These are phyloP conservation scores for Callionymus lyra DNA, from an alignment of 2,113 vertebrate genomes.

Conservation along the genomic window DNA sequence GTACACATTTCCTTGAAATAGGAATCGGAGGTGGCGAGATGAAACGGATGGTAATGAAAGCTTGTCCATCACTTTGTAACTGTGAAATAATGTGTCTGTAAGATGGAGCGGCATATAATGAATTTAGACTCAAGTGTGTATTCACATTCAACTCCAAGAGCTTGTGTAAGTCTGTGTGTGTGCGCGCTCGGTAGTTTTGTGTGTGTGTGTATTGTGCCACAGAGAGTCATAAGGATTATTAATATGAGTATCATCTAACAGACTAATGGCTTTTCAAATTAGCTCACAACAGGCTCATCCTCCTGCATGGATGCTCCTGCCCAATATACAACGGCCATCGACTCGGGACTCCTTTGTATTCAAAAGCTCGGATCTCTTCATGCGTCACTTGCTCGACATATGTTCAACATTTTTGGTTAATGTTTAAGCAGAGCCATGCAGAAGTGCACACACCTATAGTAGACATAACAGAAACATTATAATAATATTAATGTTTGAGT, in stretches of 20 bases:
- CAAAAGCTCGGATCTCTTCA: too few relatives aligned
- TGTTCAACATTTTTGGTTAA: too few relatives aligned
- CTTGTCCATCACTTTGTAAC: neutral
- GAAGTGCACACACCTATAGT: too few relatives aligned
- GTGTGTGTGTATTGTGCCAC: conserved; percentile 1
- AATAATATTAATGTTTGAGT: too few relatives aligned
- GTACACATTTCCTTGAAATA: conserved; percentile 8
- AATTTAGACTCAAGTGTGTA: conserved; percentile 6
- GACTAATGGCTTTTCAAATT: conserved; percentile 4
- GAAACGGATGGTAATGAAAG: conserved; percentile 13
- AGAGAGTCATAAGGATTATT: conserved; percentile 6
- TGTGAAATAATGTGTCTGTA: neutral
- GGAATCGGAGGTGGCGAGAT: conserved; percentile 4
- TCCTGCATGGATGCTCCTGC: conserved; percentile 4
- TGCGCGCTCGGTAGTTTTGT: conserved; percentile 1
- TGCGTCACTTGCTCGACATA: too few relatives aligned
- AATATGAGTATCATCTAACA: conserved; percentile 8
- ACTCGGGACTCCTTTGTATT: too few relatives aligned
- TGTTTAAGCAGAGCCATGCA: too few relatives aligned
- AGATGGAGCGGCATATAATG: neutral
- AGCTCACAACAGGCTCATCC: conserved; percentile 8
- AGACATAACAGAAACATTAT: too few relatives aligned
- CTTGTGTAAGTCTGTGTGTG: conserved; percentile 4
- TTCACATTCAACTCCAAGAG: conserved; percentile 1
- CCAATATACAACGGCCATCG: too few relatives aligned